A percentile compares a stretch with the other conserved stretches of the same genome.
These are phyloP conservation scores for Callithrix jacchus DNA, from an alignment of 2,113 vertebrate species.

Conservation along the genomic window DNA sequence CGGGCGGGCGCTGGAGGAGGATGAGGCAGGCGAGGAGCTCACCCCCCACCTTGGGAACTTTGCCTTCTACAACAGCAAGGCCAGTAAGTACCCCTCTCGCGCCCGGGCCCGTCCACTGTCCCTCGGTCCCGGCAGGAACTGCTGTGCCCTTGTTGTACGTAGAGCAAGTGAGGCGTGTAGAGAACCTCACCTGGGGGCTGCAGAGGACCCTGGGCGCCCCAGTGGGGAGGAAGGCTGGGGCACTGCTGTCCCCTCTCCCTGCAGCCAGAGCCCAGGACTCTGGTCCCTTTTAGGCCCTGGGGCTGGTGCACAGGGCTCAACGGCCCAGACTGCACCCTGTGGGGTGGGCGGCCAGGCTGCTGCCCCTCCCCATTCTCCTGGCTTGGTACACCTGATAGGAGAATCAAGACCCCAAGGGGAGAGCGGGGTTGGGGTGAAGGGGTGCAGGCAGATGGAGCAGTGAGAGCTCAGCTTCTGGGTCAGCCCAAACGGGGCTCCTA, in stretches of 20 bases:
- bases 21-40: conserved; percentile 83
- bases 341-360: rapidly evolving
- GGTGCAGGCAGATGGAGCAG: background rate
- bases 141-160: background rate
- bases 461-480: background rate
- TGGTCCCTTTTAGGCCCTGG: no score
- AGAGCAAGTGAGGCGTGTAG: rapidly evolving
- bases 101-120: background rate
- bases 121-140: rapidly evolving
- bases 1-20: conserved; percentile 90
- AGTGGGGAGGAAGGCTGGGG: rapidly evolving
- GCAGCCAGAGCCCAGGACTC: background rate
- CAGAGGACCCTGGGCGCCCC: background rate
- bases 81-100: conserved; percentile 83
- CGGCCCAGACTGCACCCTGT: rapidly evolving
- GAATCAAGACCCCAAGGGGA: background rate
- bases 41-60: conserved; percentile 85
- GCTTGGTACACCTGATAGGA: rapidly evolving
- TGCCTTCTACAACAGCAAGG: conserved; percentile 92
- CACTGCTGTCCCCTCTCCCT: rapidly evolving
- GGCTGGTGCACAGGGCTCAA: rapidly evolving
- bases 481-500: background rate
- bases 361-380: background rate
- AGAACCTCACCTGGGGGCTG: background rate
- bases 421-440: rapidly evolving